A percentile compares a stretch with the other conserved stretches of the same genome.
phyloP scores from a whole-genome alignment of 2,113 vertebrate species.

The Engraulis encrasicolus region DNA sequence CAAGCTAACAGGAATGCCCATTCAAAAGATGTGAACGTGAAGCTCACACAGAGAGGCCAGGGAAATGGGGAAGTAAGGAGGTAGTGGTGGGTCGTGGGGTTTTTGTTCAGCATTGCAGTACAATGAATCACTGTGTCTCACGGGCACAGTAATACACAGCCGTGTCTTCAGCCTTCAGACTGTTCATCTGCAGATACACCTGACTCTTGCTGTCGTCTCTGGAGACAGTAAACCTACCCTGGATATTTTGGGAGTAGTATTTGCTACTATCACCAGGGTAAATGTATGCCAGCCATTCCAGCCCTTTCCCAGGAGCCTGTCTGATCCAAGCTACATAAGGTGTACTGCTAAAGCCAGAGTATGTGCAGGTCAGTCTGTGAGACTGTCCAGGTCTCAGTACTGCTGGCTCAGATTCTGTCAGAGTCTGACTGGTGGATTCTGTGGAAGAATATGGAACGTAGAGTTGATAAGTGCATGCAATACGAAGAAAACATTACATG shows the following conservation, averaged over 20 bases:
- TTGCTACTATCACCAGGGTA: not conserved
- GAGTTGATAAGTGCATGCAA: no score
- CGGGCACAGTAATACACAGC: constrained; percentile 46
- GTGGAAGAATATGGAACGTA: no score
- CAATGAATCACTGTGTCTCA: constrained; percentile 17
- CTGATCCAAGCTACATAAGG: constrained; percentile 32
- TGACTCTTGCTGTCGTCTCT: constrained; percentile 49
- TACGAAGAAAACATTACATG: no score
- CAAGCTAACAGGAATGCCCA: no score
- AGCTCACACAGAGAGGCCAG: no score
- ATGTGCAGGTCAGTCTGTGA: not conserved
- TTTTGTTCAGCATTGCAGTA: constrained; percentile 19
- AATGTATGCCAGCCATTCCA: not conserved
- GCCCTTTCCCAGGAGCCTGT: constrained; percentile 39
- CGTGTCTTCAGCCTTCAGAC: constrained; percentile 47
- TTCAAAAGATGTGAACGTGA: no score
- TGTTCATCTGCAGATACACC: constrained; percentile 53
- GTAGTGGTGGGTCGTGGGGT: not conserved
- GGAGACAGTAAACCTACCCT: constrained; percentile 53
- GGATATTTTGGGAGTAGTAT: constrained; percentile 32
- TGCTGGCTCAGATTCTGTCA: not conserved
- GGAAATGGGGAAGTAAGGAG: no score
- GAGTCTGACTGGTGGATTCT: not conserved
- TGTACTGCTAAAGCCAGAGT: constrained; percentile 31
- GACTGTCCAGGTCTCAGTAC: not conserved